Conservation (phyloP, 1,140 invertebrate species). For the Leptinotarsa defecta region DNA sequence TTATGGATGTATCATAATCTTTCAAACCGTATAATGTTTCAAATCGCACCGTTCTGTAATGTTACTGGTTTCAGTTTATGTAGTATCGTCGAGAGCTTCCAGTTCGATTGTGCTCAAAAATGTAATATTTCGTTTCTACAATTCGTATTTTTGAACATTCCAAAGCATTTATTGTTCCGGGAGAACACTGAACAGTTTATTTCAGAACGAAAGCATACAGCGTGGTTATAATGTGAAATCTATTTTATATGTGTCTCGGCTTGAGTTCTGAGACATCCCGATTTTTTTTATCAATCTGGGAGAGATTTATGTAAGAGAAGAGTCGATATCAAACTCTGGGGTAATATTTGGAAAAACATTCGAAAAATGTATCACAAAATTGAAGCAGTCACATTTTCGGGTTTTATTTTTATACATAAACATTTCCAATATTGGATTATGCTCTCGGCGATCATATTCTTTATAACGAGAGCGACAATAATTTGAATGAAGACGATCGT, state of each 20-base stretch:
- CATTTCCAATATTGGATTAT: background rate
- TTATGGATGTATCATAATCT: slow-evolving; percentile 13
- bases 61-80: background rate
- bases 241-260: too few relatives aligned
- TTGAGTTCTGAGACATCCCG: too few relatives aligned
- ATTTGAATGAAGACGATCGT: slow-evolving; percentile 31
- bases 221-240: too few relatives aligned
- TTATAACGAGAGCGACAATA: slow-evolving; percentile 25
- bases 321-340: too few relatives aligned
- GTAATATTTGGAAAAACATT: too few relatives aligned
- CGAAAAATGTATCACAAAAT: too few relatives aligned
- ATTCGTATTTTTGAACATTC: background rate
- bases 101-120: background rate
- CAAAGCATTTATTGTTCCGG: background rate
- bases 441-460: background rate
- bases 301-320: too few relatives aligned
- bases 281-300: too few relatives aligned
- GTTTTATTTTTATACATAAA: background rate
- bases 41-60: slow-evolving; percentile 9
- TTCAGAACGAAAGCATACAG: background rate
- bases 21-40: slow-evolving; percentile 20
- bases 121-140: background rate
- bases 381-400: background rate
- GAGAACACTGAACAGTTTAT: background rate
- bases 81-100: background rate